phyloP scores from a whole-genome alignment of 2,888 invertebrate genomes.

The Lepidochrysops patricia region DNA sequence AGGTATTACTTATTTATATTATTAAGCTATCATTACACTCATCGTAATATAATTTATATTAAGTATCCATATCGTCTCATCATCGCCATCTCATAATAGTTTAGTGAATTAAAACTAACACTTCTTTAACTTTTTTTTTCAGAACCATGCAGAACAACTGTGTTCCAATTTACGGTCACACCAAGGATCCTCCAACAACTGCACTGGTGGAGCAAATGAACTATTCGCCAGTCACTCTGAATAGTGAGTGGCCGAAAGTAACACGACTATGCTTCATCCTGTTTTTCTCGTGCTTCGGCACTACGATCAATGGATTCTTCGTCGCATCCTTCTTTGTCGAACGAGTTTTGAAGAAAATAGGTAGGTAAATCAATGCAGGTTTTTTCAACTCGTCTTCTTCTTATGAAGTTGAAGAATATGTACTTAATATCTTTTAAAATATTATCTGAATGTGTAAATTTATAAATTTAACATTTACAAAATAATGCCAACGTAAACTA shows the following conservation, averaged over 20 bases:
- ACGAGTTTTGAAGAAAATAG: conserved; percentile 27
- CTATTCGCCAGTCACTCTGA: conserved; percentile 77
- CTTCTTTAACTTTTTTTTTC: neutral
- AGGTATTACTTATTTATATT: too few species aligned
- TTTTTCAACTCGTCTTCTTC: neutral
- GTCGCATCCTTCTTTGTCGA: conserved; percentile 42
- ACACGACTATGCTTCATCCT: conserved; percentile 74
- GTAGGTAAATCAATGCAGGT: conserved; percentile 27
- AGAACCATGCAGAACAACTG: neutral
- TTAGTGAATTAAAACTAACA: too few species aligned
- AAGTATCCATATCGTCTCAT: too few species aligned
- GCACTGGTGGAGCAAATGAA: conserved; percentile 12
- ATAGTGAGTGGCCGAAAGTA: conserved; percentile 80
- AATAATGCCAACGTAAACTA: too few species aligned
- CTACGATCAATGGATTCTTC: conserved; percentile 40
- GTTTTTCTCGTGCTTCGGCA: conserved; percentile 28
- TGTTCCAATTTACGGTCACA: neutral
- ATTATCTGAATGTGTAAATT: too few species aligned
- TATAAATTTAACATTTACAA: too few species aligned
- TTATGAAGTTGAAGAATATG: neutral
- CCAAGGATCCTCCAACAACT: neutral
- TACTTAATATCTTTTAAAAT: too few species aligned
- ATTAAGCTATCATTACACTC: too few species aligned
- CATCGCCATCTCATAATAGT: too few species aligned
- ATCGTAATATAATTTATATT: too few species aligned